These are phyloP conservation scores for Falco biarmicus DNA, from an alignment of 2,797 vertebrate species.

Conservation along the genomic window DNA sequence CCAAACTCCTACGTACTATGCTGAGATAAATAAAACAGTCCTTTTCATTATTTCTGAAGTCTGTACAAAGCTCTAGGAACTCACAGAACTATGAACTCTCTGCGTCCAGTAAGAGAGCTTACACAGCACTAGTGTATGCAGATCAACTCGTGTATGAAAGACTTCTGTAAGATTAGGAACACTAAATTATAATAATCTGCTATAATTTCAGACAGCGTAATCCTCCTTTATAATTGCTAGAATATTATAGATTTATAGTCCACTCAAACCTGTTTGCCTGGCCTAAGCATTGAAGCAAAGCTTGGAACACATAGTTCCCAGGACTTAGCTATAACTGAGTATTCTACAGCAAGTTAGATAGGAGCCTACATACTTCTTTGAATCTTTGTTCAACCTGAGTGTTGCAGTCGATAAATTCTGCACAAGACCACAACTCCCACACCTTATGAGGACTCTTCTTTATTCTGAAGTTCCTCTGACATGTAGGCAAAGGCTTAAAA, in stretches of 20 bases:
- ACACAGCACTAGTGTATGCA: neutral
- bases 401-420: neutral
- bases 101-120: neutral
- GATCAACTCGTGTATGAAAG: neutral
- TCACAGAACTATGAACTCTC: neutral
- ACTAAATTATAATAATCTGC: neutral
- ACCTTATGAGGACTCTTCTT: neutral
- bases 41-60: neutral
- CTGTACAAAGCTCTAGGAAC: neutral
- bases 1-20: neutral
- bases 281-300: neutral
- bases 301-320: neutral
- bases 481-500: neutral
- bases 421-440: neutral
- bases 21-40: neutral
- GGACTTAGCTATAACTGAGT: neutral
- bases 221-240: neutral
- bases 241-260: conserved; percentile 9
- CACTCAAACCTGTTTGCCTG: neutral
- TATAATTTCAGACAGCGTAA: neutral
- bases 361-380: neutral
- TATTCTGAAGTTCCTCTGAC: neutral
- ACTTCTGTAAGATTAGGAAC: neutral
- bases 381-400: neutral
- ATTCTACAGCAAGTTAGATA: neutral